Base-by-base conservation (phyloP, 2,888 invertebrate species). In the Drosophila infuscata region DNA sequence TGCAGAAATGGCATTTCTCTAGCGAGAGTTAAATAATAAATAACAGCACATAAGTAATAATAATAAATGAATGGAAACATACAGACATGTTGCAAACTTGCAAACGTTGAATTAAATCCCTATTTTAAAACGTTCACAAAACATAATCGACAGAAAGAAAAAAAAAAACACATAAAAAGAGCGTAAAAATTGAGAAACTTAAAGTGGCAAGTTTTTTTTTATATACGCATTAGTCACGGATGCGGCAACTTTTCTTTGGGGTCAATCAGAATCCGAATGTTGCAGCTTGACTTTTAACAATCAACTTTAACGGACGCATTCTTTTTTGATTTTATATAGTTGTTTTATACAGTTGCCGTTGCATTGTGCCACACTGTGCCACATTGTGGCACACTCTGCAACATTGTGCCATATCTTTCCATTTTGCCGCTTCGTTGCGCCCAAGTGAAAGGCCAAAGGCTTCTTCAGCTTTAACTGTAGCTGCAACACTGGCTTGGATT, bases 381-480 rank as follows among this genome's bases (percentile, higher is more conserved):
- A 56, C 33, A 51, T 17, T 51, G 38, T 65, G 56, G 60, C 32
- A n/a, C 32, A 33, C 8, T 52, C 4, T 20, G 53, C 35, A 63
- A 54, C 38, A 59, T n/a, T 60, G 36, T 36, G 29, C 12, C 49
- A 29, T 3, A 48, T 29, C 36, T 78, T 38, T 54, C 69, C 51
- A 53, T 52, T 43, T 56, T 54, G 61, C 35, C 62, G 78, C 69
- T 70, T 20, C 49, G 61, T 48, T 73, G 69, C 48, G 58, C 60
- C 48, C 69, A 67, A 88, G 83, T 88, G 83, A 83, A 88, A 85
- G 83, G 85, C 83, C 77, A 81, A 71, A 74, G 74, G 68, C 77
- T 79, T 51, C 46, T 33, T 30, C 15, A 36, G 49, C 49, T 25
- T 36, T 12, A 49, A 8, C 60, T 8, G 36, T 12, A 9, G 7